phyloP scores from a whole-genome alignment of 1,140 invertebrate species.

The Cataglyphis hispanica region DNA sequence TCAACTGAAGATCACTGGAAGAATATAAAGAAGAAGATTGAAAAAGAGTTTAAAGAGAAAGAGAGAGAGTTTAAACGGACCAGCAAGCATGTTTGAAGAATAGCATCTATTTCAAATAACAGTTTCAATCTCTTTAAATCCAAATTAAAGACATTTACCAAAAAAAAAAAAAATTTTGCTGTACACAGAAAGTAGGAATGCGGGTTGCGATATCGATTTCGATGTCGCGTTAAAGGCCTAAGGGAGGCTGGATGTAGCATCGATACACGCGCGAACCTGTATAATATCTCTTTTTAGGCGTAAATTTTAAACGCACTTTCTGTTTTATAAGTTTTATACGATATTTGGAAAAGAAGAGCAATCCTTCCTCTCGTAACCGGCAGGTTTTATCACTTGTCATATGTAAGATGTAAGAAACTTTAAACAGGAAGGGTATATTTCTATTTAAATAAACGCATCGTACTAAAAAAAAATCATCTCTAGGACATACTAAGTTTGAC shows the following conservation, averaged over 20 bases:
- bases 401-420: conserved; percentile 70
- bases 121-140: conserved; percentile 65
- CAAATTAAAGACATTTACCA: conserved; percentile 43
- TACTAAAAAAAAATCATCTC: conserved; percentile 58
- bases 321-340: conserved; percentile 80
- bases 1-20: conserved; percentile 31
- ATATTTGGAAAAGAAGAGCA: conserved; percentile 68
- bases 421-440: conserved; percentile 70
- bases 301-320: conserved; percentile 77
- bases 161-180: conserved; percentile 55
- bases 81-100: conserved; percentile 56
- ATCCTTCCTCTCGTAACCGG: conserved; percentile 69
- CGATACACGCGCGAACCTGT: conserved; percentile 72
- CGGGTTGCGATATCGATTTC: conserved; percentile 62
- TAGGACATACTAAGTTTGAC: conserved; percentile 71
- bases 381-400: conserved; percentile 47
- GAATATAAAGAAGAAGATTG: conserved; percentile 15
- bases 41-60: conserved; percentile 53
- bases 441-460: conserved; percentile 70
- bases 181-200: conserved; percentile 36
- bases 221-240: conserved; percentile 77
- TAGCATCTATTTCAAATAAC: conserved; percentile 53
- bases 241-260: conserved; percentile 75
- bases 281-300: conserved; percentile 75
- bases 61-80: conserved; percentile 62